These are phyloP conservation scores for Anticlea derivata DNA, from an alignment of 2,888 invertebrate species.

Conservation along the genomic window DNA sequence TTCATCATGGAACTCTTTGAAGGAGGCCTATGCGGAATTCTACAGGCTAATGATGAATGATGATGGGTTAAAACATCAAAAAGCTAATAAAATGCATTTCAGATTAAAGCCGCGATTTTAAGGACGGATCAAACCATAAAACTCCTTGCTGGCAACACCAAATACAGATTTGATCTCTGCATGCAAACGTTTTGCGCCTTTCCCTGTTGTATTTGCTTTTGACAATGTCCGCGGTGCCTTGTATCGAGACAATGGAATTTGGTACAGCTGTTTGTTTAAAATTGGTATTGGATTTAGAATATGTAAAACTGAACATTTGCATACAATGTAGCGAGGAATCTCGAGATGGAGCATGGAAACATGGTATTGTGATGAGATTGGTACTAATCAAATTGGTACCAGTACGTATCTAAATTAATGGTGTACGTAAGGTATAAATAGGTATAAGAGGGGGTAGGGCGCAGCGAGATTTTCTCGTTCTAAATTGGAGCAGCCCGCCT, in stretches of 20 bases:
- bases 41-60: too few relatives aligned
- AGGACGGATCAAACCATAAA: not conserved
- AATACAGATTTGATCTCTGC: constrained; percentile 30
- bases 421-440: too few relatives aligned
- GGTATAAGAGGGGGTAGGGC: too few relatives aligned
- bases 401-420: too few relatives aligned
- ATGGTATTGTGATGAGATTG: not conserved
- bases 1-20: too few relatives aligned
- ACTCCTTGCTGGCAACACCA: constrained; percentile 15
- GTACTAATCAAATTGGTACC: not conserved
- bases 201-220: constrained; percentile 28
- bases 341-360: not conserved
- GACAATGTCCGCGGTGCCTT: constrained; percentile 31
- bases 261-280: constrained; percentile 16
- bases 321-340: constrained; percentile 8
- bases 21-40: too few relatives aligned
- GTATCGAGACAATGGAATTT: constrained; percentile 23
- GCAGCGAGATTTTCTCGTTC: too few relatives aligned
- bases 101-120: too few relatives aligned
- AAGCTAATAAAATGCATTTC: too few relatives aligned
- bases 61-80: too few relatives aligned
- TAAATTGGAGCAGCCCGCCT: too few relatives aligned
- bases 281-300: constrained; percentile 18
- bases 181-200: constrained; percentile 27
- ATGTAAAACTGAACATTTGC: constrained; percentile 5